Percentiles rank a stretch among this genome's conserved stretches.
Evolutionary conservation across 2,888 invertebrate genomes (phyloP).

Genomic region (Ptilodon capucinus): DNA sequence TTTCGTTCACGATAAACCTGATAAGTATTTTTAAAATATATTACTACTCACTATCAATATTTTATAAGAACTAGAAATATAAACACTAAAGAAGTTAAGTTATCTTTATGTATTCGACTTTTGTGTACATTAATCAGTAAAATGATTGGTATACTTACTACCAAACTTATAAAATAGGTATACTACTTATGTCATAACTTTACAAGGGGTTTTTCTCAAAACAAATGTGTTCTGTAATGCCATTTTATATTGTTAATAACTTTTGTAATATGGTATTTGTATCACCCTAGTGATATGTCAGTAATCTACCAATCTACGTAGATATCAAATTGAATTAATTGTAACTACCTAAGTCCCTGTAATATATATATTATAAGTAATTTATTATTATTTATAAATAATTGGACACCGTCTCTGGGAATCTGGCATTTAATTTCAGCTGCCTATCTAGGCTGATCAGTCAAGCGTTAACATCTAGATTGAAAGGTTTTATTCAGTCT

Average conservation of each 20-base stretch:
- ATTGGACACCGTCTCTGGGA: slow-evolving; percentile 70
- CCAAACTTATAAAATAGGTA: no score
- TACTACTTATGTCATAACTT: no score
- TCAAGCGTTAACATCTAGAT: slow-evolving; percentile 78
- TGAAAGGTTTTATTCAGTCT: slow-evolving; percentile 74
- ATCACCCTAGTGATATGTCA: slow-evolving; percentile 12
- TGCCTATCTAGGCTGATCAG: slow-evolving; percentile 71
- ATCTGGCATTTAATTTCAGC: slow-evolving; percentile 77
- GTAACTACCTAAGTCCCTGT: slow-evolving; percentile 16
- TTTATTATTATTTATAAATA: slow-evolving; percentile 18
- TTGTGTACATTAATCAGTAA: no score
- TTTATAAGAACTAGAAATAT: not conserved
- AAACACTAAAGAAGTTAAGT: no score
- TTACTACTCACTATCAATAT: not conserved
- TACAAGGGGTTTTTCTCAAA: no score
- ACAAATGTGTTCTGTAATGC: no score
- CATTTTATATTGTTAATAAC: no score
- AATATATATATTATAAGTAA: slow-evolving; percentile 21
- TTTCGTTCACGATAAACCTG: slow-evolving; percentile 26
- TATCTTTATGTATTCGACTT: no score
- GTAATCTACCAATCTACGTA: slow-evolving; percentile 9
- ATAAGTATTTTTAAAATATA: no score
- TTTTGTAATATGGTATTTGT: no score
- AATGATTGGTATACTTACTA: no score
- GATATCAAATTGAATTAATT: slow-evolving; percentile 27